A percentile compares a stretch with the other conserved stretches of the same genome.
Evolutionary conservation across 1,140 invertebrate genomes (phyloP).

Genomic region (Coptotermes formosanus): DNA sequence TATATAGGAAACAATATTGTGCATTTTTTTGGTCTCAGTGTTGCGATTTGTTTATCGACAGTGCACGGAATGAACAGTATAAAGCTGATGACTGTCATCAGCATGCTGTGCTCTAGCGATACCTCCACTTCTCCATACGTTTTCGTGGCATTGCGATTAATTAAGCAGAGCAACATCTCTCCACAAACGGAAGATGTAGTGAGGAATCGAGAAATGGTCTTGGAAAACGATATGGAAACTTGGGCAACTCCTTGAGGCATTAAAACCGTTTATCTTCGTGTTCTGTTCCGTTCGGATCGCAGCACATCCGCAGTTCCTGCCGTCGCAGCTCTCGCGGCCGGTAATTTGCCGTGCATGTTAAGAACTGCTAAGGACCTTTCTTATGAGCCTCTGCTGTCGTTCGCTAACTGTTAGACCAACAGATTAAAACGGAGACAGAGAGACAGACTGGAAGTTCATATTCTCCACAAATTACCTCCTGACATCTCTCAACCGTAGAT

Average conservation of each 20-base stretch:
- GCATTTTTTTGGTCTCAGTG: no score
- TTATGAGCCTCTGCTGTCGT: not conserved
- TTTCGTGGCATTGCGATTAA: no score
- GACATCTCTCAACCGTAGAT: not conserved
- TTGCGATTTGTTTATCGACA: no score
- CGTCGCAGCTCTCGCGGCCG: not conserved
- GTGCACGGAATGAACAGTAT: no score
- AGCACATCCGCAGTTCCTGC: not conserved
- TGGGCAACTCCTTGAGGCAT: not conserved
- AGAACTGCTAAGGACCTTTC: not conserved
- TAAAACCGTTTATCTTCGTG: not conserved
- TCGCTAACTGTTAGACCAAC: not conserved
- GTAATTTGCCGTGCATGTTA: not conserved
- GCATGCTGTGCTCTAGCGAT: no score
- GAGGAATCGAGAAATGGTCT: not conserved
- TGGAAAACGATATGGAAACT: not conserved
- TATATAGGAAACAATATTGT: no score
- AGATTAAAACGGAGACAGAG: slow-evolving; percentile 2
- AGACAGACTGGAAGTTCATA: not conserved
- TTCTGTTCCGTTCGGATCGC: not conserved
- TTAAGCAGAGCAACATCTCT: not conserved
- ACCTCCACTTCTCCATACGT: no score
- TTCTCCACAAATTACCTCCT: not conserved
- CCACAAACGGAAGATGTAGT: not conserved
- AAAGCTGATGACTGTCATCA: no score